Evolutionary conservation across 2,797 vertebrate genomes (phyloP).

Genomic region (Megalops cyprinoides): DNA sequence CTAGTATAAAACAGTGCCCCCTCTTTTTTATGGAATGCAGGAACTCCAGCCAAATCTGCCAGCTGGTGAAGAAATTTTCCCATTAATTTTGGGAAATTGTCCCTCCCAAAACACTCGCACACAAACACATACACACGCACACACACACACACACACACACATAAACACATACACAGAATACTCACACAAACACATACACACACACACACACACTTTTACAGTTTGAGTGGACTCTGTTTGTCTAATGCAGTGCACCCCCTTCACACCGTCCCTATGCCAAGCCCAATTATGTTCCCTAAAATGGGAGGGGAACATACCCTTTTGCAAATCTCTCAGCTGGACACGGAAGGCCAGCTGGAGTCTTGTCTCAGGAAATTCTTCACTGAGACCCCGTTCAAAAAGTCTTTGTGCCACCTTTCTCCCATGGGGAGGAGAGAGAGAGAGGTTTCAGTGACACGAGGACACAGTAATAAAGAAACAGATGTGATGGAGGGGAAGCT

Average conservation of each 20-base stretch:
- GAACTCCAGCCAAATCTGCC: too few relatives aligned
- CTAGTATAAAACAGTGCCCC: too few relatives aligned
- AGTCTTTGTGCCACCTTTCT: neutral
- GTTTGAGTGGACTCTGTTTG: too few relatives aligned
- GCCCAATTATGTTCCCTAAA: neutral
- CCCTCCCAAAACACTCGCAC: neutral
- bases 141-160: too few relatives aligned
- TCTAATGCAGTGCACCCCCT: too few relatives aligned
- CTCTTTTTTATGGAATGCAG: too few relatives aligned
- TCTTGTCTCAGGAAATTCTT: constrained; percentile 29
- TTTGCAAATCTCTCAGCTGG: neutral
- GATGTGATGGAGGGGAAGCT: neutral
- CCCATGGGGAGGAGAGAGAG: neutral
- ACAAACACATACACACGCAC: too few relatives aligned
- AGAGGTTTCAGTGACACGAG: neutral
- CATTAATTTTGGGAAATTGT: neutral
- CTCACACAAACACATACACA: too few relatives aligned
- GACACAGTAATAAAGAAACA: too few relatives aligned
- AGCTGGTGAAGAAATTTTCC: neutral
- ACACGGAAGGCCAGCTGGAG: constrained; percentile 14
- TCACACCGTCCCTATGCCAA: neutral
- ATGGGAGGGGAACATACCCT: neutral
- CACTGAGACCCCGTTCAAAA: constrained; percentile 4
- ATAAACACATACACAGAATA: too few relatives aligned
- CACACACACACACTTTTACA: too few relatives aligned